These are phyloP conservation scores for Mallotus villosus DNA, from an alignment of 2,797 vertebrate species.

Conservation along the genomic window DNA sequence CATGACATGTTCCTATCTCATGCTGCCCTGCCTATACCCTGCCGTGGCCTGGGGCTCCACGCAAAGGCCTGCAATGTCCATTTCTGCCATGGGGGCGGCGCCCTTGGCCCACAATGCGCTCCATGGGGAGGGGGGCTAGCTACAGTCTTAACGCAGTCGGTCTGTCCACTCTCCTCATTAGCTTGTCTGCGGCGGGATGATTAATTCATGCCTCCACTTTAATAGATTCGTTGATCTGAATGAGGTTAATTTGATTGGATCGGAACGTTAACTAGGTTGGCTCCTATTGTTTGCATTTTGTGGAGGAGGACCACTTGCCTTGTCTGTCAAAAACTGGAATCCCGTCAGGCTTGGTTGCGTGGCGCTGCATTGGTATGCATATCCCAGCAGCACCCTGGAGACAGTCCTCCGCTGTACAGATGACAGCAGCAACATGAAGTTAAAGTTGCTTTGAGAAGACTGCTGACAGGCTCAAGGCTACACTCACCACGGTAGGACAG, in stretches of 20 bases:
- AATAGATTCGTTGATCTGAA: conserved; percentile 30
- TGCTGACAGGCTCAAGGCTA: conserved; percentile 13
- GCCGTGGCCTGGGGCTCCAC: not conserved
- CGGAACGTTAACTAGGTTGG: conserved; percentile 13
- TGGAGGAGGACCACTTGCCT: conserved; percentile 16
- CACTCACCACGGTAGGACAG: not conserved
- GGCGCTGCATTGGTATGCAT: conserved; percentile 45
- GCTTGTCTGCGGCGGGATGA: conserved; percentile 19
- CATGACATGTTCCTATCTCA: conserved; percentile 30
- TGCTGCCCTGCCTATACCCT: conserved; percentile 7
- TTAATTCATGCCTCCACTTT: conserved; percentile 26
- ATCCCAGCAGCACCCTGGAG: conserved; percentile 33
- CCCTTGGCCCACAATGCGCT: not conserved
- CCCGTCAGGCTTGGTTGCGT: conserved; percentile 42
- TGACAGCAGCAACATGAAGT: conserved; percentile 33
- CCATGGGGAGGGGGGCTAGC: not conserved
- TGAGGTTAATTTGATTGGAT: conserved; percentile 24
- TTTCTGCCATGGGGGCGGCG: not conserved
- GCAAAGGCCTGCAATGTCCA: not conserved
- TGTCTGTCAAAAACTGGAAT: conserved; percentile 31
- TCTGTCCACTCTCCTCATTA: conserved; percentile 24
- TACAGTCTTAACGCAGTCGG: conserved; percentile 2
- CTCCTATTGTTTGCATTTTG: conserved; percentile 28
- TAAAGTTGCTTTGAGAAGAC: conserved; percentile 18
- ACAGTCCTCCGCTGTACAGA: conserved; percentile 24